Evolutionary conservation across 2,113 vertebrate genomes (phyloP).

Genomic region (Calyptomena viridis): DNA sequence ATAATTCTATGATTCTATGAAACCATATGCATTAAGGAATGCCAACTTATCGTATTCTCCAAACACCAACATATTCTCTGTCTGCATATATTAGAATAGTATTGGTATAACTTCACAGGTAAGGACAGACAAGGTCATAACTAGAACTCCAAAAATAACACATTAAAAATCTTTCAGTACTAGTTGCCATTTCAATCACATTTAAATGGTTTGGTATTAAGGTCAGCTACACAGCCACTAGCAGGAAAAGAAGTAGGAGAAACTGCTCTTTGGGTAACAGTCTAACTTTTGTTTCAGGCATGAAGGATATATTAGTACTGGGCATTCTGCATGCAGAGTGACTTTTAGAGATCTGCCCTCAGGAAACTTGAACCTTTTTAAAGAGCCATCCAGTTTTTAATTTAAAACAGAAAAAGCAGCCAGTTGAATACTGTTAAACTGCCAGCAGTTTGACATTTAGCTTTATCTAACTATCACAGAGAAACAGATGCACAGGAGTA

Average conservation of each 20-base stretch:
- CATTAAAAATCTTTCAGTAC: background rate
- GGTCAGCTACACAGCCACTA: background rate
- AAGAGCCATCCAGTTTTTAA: background rate
- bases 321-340: background rate
- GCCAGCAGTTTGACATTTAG: background rate
- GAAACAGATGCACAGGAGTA: background rate
- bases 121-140: background rate
- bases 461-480: background rate
- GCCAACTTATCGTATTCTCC: background rate
- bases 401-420: constrained; percentile 22
- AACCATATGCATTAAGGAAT: background rate
- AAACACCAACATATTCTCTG: background rate
- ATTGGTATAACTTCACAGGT: background rate
- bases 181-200: background rate
- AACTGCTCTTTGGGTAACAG: background rate
- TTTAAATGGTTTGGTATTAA: background rate
- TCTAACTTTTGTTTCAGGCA: background rate
- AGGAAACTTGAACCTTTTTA: background rate
- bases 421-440: background rate
- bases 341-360: constrained; percentile 16
- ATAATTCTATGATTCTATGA: too few species aligned
- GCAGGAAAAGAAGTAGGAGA: background rate
- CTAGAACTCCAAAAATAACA: background rate
- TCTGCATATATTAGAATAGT: background rate
- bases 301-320: background rate